Evolutionary conservation across 2,888 invertebrate species (phyloP).

Genomic region (Dicranocentrus wangi): DNA sequence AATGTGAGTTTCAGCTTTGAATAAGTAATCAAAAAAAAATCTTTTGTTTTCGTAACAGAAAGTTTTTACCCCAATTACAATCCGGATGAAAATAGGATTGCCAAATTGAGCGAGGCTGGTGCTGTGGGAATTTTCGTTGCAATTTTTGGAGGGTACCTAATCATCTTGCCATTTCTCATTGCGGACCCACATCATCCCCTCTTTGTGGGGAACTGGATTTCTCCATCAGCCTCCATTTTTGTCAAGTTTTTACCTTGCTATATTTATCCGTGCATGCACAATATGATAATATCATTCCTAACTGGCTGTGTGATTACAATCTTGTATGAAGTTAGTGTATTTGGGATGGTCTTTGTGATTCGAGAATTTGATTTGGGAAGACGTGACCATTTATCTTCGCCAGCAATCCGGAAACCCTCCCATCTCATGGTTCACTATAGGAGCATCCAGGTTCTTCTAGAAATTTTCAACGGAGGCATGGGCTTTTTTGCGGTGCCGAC

Average conservation of each 20-base stretch:
- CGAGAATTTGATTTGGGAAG: conserved; percentile 7
- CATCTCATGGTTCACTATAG: conserved; percentile 2
- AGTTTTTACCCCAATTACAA: not conserved
- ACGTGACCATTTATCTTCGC: not conserved
- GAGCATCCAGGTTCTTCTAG: not conserved
- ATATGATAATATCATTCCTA: not conserved
- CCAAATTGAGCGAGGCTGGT: not conserved
- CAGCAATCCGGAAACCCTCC: not conserved
- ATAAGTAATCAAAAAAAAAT: not conserved
- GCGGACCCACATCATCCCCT: not conserved
- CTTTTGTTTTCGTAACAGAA: not conserved
- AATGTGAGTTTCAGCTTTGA: not conserved
- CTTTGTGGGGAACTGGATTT: not conserved
- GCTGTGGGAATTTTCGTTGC: not conserved
- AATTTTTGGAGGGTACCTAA: not conserved
- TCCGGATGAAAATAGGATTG: not conserved
- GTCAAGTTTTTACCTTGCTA: conserved; percentile 7
- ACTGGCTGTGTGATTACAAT: not conserved
- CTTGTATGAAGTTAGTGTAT: too few relatives aligned
- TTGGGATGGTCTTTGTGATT: conserved; percentile 14
- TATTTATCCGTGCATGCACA: not conserved
- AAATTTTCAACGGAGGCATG: not conserved
- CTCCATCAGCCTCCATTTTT: conserved; percentile 4
- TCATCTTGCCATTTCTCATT: not conserved
- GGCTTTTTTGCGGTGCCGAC: conserved; percentile 17